These are phyloP conservation scores for Callospermophilus lateralis DNA, from an alignment of 2,113 vertebrate species.

Conservation along the genomic window DNA sequence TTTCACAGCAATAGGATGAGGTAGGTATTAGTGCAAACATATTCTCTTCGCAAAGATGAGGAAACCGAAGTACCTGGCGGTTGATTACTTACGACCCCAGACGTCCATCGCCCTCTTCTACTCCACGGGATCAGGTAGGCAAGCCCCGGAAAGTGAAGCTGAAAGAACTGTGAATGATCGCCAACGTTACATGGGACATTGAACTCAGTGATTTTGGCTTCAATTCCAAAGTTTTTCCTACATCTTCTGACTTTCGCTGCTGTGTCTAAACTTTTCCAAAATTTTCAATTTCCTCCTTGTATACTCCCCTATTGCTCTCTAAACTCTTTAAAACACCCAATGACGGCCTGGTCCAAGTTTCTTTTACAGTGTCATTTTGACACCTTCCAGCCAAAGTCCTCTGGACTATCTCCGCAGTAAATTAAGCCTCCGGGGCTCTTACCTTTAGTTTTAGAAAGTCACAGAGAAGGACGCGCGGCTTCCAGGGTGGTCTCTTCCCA, in stretches of 20 bases:
- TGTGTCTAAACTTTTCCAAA: slow-evolving; percentile 6
- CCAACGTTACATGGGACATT: neutral
- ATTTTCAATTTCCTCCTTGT: neutral
- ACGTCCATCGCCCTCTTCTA: neutral
- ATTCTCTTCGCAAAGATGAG: no score
- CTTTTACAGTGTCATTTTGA: neutral
- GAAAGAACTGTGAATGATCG: neutral
- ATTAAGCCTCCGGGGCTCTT: neutral
- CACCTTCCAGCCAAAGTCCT: accelerated
- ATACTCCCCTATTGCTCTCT: neutral
- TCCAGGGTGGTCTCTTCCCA: neutral
- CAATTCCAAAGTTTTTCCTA: neutral
- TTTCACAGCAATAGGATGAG: neutral
- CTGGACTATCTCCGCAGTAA: accelerated
- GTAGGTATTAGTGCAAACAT: neutral
- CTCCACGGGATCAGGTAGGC: neutral
- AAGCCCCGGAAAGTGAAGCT: neutral
- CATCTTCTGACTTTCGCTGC: neutral
- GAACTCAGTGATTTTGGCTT: neutral
- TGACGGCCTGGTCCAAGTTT: neutral
- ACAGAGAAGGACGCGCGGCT: accelerated
- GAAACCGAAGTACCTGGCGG: neutral
- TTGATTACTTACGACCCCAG: neutral
- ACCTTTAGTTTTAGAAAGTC: neutral
- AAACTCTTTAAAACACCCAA: neutral